Evolutionary conservation across 1,140 invertebrate species (phyloP).

Genomic region (Euura lappo): DNA sequence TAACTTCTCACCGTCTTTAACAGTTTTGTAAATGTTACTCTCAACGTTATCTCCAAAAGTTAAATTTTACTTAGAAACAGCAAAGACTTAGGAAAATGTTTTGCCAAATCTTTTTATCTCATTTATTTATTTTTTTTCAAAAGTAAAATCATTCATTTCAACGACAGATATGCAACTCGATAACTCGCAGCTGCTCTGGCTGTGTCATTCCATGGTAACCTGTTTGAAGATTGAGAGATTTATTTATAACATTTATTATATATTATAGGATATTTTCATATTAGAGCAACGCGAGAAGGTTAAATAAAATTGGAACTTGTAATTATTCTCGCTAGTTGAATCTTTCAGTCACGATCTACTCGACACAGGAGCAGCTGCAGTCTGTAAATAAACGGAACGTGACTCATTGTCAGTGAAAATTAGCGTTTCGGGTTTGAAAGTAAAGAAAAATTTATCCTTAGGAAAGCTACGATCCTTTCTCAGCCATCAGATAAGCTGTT

Average conservation of each 20-base stretch:
- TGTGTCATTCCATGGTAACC: background rate
- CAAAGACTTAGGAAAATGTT: background rate
- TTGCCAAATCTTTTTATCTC: background rate
- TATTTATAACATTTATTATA: background rate
- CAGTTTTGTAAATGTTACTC: slow-evolving; percentile 11
- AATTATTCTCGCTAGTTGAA: background rate
- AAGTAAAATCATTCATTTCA: background rate
- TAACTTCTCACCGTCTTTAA: slow-evolving; percentile 27
- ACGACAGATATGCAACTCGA: background rate
- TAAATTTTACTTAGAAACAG: slow-evolving; percentile 17
- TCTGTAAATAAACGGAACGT: background rate
- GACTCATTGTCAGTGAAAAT: too few species aligned
- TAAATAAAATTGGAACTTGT: too few species aligned
- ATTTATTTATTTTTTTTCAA: slow-evolving; percentile 1
- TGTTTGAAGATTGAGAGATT: background rate
- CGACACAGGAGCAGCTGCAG: background rate
- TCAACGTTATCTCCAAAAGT: slow-evolving; percentile 15
- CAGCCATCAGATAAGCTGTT: background rate
- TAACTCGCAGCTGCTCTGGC: background rate
- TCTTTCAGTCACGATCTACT: background rate
- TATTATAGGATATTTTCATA: too few species aligned
- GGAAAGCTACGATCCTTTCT: too few species aligned
- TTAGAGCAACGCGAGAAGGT: too few species aligned
- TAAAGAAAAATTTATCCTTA: too few species aligned
- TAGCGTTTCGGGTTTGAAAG: too few species aligned